A percentile compares a stretch with the other conserved stretches of the same genome.
Conservation (phyloP, 2,888 invertebrate species). For the Machimus atricapillus region DNA sequence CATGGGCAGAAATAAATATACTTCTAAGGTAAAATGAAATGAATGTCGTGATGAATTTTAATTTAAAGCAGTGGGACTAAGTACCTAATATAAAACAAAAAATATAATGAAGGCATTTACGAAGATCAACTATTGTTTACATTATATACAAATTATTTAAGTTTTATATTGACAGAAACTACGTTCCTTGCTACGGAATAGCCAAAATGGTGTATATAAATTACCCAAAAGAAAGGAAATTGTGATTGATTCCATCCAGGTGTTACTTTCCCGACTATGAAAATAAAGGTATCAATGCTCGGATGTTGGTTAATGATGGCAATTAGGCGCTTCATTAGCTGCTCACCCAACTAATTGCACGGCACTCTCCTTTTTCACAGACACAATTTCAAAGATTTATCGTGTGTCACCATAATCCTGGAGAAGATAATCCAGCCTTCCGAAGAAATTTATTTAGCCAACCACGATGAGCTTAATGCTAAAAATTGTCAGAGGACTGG, state of each 20-base stretch:
- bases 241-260: not conserved
- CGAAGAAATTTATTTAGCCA: slow-evolving; percentile 62
- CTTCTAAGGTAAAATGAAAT: no score
- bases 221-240: not conserved
- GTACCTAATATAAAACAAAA: no score
- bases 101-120: no score
- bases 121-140: no score
- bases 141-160: no score
- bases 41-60: no score
- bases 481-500: slow-evolving; percentile 53
- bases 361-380: slow-evolving; percentile 49
- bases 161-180: no score
- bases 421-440: slow-evolving; percentile 61
- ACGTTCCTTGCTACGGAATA: no score
- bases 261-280: not conserved
- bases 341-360: not conserved
- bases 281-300: not conserved
- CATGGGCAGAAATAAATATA: no score
- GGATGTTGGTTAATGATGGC: not conserved
- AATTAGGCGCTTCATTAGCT: slow-evolving; percentile 19
- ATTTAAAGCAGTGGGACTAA: no score
- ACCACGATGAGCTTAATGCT: slow-evolving; percentile 63
- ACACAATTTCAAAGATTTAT: slow-evolving; percentile 60
- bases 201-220: no score
- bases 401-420: slow-evolving; percentile 60